Evolutionary conservation across 2,888 invertebrate species (phyloP), one percentile per base, ranked within the genome.

Genomic region (Drosophila flavopinicola): DNA sequence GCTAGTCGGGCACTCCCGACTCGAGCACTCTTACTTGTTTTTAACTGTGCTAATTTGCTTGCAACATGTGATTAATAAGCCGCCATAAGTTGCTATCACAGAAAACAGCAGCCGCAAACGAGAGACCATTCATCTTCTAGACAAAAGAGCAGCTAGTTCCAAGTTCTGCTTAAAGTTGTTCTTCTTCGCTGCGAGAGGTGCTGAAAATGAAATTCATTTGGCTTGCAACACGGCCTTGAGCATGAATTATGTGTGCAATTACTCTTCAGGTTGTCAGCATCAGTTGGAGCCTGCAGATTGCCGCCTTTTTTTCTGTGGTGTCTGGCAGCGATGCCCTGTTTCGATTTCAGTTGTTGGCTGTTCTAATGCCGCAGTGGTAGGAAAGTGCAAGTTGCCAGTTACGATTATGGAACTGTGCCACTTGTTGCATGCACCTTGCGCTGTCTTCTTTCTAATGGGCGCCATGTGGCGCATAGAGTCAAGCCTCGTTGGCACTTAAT

Each of bases 241-340:
- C 75, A 85, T 88, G 88, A 85, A 71, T 88, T 75, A 85, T 85
- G 87, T 77, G 73, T 69, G 77, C 88, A 88, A 85, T 85, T 85
- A 88, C 86, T 85, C 87, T 85, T 85, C 13, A 49, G 56, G 69
- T 66, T 78, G 87, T 85, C 84, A 29, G 15, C 17, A 3, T 6
- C 15, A 7, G 23, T 20, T 32, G 13, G 39, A 13, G 25, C 39
- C 30, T 25, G 24, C 11, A 37, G 17, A 30, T 37, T n/a, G n/a
- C n/a, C n/a, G n/a, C 20, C 13, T 6, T 15, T 35, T 20, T 5
- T 17, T 35, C 59, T 38, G 33, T 35, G 13, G 11, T 11, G 27
- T 11, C 38, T 44, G 32, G 33, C n/a, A n/a, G 32, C n/a, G 13
- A 6, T 51, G 61, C 38, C 63, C 47, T 51, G 42, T 29, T 38